Base-by-base conservation (phyloP, 2,888 invertebrate species). In the Torymus auratus region DNA sequence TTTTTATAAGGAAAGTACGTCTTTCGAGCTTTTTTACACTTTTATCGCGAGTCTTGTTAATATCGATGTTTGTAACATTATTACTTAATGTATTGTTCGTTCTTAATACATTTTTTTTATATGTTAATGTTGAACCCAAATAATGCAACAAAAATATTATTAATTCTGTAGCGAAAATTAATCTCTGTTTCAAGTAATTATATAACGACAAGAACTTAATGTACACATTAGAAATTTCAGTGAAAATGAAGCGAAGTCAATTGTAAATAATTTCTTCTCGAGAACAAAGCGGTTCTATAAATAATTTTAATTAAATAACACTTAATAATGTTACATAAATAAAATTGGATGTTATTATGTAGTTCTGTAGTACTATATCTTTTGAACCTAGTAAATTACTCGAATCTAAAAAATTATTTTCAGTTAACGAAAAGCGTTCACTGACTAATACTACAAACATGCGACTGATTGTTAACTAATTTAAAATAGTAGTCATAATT, bases 21-120 rank as follows among this genome's bases (percentile, higher is more conserved):
- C 64, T 64, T 77, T 79, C 56, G 72, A 80, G 53, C 71, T 73
- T 78, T 82, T 82, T 82, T 80, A 77, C 53, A 76, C 68, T 72
- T 69, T 68, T 73, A 69, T 61, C 60, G 67, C 58, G 67, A 65
- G n/a, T 78, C 60, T 74, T 73, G 53, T 77, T 75, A 23, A 75
- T 78, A 61, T 70, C 60, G 53, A 20, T 75, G 55, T 69, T 71
- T 74, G 23, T 72, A 76, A 76, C 72, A 71, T 67, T 61, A 71
- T 67, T 61, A 64, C 15, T 80, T 74, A 70, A 69, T 77, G 62
- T 72, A 74, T 78, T n/a, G 53, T 77, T 72, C 64, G 15, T 69
- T 68, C 41, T 79, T 60, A 13, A 71, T 64, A 17, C 5, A 70
- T 61, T 65, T 72, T 58, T 62, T 72, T 74, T 76, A 41, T 70